These are phyloP conservation scores for Nebria salina DNA, from an alignment of 2,888 invertebrate genomes.

Conservation along the genomic window DNA sequence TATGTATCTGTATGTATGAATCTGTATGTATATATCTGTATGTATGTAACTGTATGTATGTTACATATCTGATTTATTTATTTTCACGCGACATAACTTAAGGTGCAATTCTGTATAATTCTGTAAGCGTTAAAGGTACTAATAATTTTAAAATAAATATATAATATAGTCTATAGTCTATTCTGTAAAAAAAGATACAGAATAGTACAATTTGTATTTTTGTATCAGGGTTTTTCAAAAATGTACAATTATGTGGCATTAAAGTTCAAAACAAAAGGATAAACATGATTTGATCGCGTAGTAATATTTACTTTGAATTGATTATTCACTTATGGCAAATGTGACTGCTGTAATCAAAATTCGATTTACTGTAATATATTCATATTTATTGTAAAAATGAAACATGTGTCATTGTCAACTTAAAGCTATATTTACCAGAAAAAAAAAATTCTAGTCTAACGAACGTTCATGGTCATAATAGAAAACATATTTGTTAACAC, in stretches of 20 bases:
- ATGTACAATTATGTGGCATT: neutral
- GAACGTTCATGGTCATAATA: neutral
- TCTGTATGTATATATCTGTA: too few relatives aligned
- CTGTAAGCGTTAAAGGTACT: too few relatives aligned
- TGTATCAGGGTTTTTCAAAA: too few relatives aligned
- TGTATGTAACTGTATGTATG: too few relatives aligned
- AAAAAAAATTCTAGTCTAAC: neutral
- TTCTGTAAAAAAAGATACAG: too few relatives aligned
- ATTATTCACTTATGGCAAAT: constrained; percentile 39
- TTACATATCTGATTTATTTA: too few relatives aligned
- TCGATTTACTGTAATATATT: constrained; percentile 44
- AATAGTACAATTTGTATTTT: too few relatives aligned
- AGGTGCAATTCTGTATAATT: too few relatives aligned
- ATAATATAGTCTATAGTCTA: too few relatives aligned
- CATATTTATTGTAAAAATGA: constrained; percentile 40
- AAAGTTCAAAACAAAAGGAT: constrained; percentile 14
- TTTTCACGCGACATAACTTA: too few relatives aligned
- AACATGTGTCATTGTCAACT: constrained; percentile 37
- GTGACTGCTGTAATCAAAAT: constrained; percentile 42
- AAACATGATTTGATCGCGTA: constrained; percentile 34
- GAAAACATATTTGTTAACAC: neutral
- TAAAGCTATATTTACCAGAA: neutral
- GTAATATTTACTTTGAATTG: constrained; percentile 36
- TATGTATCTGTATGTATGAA: too few relatives aligned
- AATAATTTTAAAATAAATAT: too few relatives aligned